These are phyloP conservation scores for Crossaster papposus DNA, from an alignment of 53 echinoderm and acorn worm species.

Conservation along the genomic window DNA sequence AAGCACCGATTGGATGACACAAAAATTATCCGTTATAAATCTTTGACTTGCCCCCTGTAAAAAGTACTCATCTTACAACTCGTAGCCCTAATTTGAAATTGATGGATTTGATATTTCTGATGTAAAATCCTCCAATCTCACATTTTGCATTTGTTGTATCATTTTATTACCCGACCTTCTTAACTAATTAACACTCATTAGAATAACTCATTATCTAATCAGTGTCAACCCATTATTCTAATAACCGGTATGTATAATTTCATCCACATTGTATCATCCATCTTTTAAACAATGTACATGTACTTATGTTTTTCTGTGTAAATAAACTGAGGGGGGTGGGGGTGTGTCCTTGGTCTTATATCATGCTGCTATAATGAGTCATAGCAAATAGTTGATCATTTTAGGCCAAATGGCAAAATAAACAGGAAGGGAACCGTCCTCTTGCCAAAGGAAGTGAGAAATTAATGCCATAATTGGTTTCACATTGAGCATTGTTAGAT, in stretches of 20 bases:
- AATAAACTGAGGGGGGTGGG: too few relatives aligned
- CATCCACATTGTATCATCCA: neutral
- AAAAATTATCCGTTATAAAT: neutral
- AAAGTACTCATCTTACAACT: neutral
- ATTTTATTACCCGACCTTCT: neutral
- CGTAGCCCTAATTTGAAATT: too few relatives aligned
- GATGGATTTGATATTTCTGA: neutral
- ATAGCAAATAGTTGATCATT: neutral
- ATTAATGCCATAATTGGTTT: neutral
- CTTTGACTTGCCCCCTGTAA: neutral
- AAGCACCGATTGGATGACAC: neutral
- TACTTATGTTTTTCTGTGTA: too few relatives aligned
- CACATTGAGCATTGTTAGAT: neutral
- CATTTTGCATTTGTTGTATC: neutral
- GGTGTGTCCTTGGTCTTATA: too few relatives aligned
- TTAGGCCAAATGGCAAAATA: neutral
- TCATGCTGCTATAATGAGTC: neutral
- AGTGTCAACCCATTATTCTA: neutral
- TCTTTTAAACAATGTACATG: neutral
- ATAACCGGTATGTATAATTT: neutral
- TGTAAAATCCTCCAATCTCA: neutral
- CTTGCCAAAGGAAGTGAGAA: neutral
- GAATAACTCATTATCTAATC: constrained; percentile 5
- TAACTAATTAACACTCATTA: constrained; percentile 1
- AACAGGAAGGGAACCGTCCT: neutral